Evolutionary conservation across 2,888 invertebrate species (phyloP), one percentile per base, ranked within the genome.

Genomic region (Leptothorax acervorum): DNA sequence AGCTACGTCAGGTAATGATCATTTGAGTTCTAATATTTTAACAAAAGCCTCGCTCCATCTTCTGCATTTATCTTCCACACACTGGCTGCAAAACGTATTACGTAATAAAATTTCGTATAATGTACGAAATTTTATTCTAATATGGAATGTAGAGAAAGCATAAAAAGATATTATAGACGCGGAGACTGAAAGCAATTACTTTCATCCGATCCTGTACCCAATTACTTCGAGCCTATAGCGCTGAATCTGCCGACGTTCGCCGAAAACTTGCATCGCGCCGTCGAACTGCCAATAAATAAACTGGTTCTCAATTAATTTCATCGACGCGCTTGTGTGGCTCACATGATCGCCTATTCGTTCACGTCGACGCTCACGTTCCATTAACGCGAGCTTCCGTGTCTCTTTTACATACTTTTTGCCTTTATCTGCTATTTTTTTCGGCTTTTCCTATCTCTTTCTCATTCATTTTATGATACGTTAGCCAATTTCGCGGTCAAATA

Each of bases 231-330:
- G 51, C 51, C 15, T 28, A 23, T 51, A 23, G 48, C 35, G n/a
- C 39, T 15, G 35, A 48, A 89, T 89, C 82, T 84, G 89, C 88
- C 89, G 89, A 90, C 87, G 90, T 88, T 87, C 76, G 86, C 85
- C 83, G 83, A 90, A 87, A 90, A 88, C 85, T 89, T 88, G 76
- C 75, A 60, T 85, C 86, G 79, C 84, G 78, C 78, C 35, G 28
- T 31, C 66, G 51, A 48, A 57, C 68, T 81, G 75, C 75, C 87
- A 85, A 91, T 86, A 89, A 90, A 92, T 90, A 91, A 92, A 92
- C 89, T 90, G 88, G 87, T 90, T 91, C 90, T 88, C 88, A 88
- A 92, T 93, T 92, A 92, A 93, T 90, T 89, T 89, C 85, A 87
- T 89, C 84, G 88, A 85, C 86, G 73, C 85, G 85, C 62, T 51